These are phyloP conservation scores for Brachionus angularis DNA, from an alignment of 1,140 invertebrate genomes.

Conservation along the genomic window DNA sequence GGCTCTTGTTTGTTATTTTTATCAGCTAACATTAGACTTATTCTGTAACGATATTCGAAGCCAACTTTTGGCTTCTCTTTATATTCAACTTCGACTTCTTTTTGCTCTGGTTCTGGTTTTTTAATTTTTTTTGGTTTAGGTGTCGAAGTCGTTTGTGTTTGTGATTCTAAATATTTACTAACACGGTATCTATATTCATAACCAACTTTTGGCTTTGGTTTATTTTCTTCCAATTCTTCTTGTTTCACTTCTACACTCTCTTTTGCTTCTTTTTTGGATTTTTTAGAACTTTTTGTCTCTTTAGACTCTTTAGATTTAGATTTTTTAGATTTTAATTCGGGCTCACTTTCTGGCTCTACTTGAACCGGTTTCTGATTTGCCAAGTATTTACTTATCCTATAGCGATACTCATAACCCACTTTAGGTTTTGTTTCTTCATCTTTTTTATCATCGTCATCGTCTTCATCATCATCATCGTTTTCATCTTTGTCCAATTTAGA, in stretches of 20 bases:
- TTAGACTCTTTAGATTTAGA: no score
- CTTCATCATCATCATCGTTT: neutral
- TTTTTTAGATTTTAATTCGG: no score
- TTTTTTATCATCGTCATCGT: neutral
- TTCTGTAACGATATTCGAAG: slow-evolving; percentile 13
- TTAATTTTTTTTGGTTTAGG: no score
- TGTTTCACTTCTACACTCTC: no score
- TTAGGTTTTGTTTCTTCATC: neutral
- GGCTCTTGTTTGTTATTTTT: neutral
- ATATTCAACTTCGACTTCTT: no score
- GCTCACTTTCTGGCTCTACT: no score
- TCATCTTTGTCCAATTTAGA: neutral
- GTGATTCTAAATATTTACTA: neutral
- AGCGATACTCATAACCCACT: slow-evolving; percentile 26
- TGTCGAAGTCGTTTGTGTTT: no score
- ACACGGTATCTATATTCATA: neutral
- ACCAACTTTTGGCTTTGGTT: slow-evolving; percentile 4
- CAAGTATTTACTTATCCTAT: neutral
- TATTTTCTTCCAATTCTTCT: no score
- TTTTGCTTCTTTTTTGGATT: no score
- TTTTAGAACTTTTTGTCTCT: no score
- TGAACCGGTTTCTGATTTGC: neutral
- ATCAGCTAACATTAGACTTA: neutral
- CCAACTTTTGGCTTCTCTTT: slow-evolving; percentile 41
- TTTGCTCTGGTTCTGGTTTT: no score